These are phyloP conservation scores for Psephotus haematonotus DNA, from an alignment of 2,113 vertebrate genomes.

Conservation along the genomic window DNA sequence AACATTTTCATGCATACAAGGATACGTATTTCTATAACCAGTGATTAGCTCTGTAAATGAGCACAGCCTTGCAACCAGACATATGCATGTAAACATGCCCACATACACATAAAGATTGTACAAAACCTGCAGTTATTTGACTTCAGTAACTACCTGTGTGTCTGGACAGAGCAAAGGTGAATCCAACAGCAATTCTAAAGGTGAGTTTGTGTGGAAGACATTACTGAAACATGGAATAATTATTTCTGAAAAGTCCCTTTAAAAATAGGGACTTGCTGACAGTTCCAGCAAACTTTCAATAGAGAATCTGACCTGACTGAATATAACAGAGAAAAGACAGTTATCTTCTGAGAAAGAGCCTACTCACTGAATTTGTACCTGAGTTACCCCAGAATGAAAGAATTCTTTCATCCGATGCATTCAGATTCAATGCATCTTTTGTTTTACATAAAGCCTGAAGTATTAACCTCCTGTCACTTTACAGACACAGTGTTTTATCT, in stretches of 20 bases:
- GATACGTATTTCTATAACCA: background rate
- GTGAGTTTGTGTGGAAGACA: background rate
- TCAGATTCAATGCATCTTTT: slow-evolving; percentile 1
- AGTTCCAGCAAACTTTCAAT: background rate
- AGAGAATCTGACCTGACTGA: background rate
- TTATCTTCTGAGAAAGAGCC: background rate
- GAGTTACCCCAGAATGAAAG: background rate
- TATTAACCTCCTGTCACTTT: slow-evolving; percentile 17
- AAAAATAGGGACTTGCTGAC: background rate
- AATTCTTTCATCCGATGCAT: background rate
- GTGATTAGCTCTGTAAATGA: background rate
- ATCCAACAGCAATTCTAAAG: background rate
- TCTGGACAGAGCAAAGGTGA: background rate
- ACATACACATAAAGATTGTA: background rate
- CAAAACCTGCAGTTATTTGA: background rate
- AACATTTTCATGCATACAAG: background rate
- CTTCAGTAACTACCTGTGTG: background rate
- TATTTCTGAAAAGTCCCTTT: background rate
- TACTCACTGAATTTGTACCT: background rate
- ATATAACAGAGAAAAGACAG: background rate
- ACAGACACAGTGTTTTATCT: background rate
- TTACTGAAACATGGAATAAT: background rate
- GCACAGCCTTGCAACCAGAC: background rate
- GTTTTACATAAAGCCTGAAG: slow-evolving; percentile 2
- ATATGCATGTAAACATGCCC: background rate